Evolutionary conservation across 2,888 invertebrate species (phyloP), one percentile per base, ranked within the genome.

Genomic region (Sericinus montela): DNA sequence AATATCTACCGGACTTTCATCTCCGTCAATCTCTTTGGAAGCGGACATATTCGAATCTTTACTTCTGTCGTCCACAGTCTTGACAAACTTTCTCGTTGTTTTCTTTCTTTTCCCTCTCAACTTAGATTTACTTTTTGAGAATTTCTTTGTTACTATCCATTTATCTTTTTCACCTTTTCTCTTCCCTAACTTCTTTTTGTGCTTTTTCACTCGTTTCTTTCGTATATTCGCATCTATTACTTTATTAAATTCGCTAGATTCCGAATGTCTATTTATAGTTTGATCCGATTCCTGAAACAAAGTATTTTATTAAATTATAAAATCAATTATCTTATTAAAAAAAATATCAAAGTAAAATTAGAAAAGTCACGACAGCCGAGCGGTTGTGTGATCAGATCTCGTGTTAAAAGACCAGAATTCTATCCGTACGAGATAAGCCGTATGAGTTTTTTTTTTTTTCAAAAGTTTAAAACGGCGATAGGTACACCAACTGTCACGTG

Each of bases 1-100:
- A 37, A 77, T 76, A 50, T 78, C 78, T 0, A 75, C 68, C 1
- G 75, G 75, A 36, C 67, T 63, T 15, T 60, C 57, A 3, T 19
- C 51, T 8, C n/a, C 13, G 3, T n/a, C 28, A 10, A 35, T 7
- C 48, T 54, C 55, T 7, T 35, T 41, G 0, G 55, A 54, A 8
- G 35, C 43, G 0, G 57, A 52, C 36, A 51, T 47, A 25, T 53
- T 53, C 1, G 53, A 55, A 37, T 49, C 52, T 8, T 32, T 53
- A 23, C 47, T 48, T 13, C 25, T 52, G 15, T 55, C 51, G 15
- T 28, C 29, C 1, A 46, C 35, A 0, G 55, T 51, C 41, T 54
- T 55, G 13, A 50, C 40, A 43, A 52, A 52, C 35, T 42, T 55
- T 11, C 35, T 44, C 6, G 43, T 9, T 3, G 37, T 37, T 43